These are phyloP conservation scores for Cricetomys ansorgei DNA, from an alignment of 2,113 vertebrate species.

Conservation along the genomic window DNA sequence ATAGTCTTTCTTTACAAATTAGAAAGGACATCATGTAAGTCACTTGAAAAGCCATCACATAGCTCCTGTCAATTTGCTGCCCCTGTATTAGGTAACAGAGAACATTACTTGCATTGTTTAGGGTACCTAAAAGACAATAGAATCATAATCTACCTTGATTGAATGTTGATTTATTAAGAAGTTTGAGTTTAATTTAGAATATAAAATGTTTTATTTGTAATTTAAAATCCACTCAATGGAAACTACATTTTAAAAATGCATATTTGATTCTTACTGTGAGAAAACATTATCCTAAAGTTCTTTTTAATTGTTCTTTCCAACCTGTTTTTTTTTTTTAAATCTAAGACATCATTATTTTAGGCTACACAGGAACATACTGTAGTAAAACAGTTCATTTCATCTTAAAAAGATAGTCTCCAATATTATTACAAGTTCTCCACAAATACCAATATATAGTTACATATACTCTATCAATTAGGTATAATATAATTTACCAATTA, in stretches of 20 bases:
- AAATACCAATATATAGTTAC: background rate
- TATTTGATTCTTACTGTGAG: constrained; percentile 14
- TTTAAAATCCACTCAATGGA: constrained; percentile 19
- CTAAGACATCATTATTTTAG: background rate
- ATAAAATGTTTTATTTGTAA: constrained; percentile 43
- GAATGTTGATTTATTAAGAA: constrained; percentile 22
- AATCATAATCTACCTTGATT: constrained; percentile 30
- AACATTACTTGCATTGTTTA: constrained; percentile 36
- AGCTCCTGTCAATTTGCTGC: constrained; percentile 12
- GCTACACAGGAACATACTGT: background rate
- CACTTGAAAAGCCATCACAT: background rate
- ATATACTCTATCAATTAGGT: constrained; percentile 10
- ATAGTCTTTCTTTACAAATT: constrained; percentile 60
- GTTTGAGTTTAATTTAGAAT: constrained; percentile 51
- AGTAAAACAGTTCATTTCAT: background rate
- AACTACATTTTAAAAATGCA: constrained; percentile 52
- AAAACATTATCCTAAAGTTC: background rate
- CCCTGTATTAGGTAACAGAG: constrained; percentile 22
- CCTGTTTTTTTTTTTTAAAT: background rate
- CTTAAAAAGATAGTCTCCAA: background rate
- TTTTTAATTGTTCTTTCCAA: background rate
- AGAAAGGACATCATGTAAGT: background rate
- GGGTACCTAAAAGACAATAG: constrained; percentile 26
- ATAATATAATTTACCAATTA: constrained; percentile 5
- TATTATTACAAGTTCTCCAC: constrained; percentile 30